Evolutionary conservation across 2,888 invertebrate genomes (phyloP).

Genomic region (Lasioglossum villosulum): DNA sequence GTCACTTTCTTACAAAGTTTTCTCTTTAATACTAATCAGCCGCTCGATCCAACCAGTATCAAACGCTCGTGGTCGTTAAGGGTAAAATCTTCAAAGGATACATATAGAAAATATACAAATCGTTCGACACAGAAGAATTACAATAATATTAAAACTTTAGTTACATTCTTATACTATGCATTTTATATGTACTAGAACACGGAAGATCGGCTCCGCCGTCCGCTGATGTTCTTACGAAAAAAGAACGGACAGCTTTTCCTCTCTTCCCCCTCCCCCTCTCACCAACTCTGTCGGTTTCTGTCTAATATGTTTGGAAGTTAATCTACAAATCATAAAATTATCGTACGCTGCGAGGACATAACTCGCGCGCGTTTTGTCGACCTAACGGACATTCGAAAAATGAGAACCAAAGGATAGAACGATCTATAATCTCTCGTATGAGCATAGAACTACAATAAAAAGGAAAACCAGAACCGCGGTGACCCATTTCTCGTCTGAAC

Average conservation of each 20-base stretch:
- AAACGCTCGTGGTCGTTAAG: constrained; percentile 51
- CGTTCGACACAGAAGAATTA: constrained; percentile 63
- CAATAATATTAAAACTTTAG: constrained; percentile 63
- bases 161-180: constrained; percentile 54
- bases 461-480: constrained; percentile 33
- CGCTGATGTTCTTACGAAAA: constrained; percentile 12
- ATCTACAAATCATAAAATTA: constrained; percentile 53
- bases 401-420: constrained; percentile 22
- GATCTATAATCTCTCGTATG: constrained; percentile 30
- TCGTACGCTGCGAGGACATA: constrained; percentile 37
- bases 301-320: constrained; percentile 46
- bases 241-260: not conserved
- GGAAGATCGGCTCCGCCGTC: constrained; percentile 44
- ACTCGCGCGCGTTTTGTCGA: constrained; percentile 14
- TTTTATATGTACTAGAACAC: constrained; percentile 56
- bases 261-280: not conserved
- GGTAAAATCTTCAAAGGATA: constrained; percentile 57
- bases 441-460: constrained; percentile 35
- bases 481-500: constrained; percentile 59
- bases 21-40: constrained; percentile 56
- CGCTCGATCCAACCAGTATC: constrained; percentile 56
- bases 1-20: constrained; percentile 77
- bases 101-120: constrained; percentile 70
- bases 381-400: constrained; percentile 2
- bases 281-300: not conserved